Conservation (phyloP, 2,797 vertebrate species). For the Craterocephalus amniculus region DNA sequence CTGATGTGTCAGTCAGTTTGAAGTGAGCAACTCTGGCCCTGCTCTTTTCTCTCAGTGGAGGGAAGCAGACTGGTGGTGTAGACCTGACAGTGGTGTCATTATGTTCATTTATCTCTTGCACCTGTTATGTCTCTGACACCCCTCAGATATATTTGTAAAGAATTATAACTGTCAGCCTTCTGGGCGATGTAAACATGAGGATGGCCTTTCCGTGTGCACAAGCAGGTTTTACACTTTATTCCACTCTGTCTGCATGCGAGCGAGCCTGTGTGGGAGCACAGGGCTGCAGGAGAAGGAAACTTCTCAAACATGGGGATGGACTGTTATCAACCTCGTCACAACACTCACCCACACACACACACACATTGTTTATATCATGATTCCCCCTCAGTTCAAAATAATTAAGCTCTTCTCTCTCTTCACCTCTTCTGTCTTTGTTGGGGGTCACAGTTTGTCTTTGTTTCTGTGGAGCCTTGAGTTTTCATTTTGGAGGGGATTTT, state of each 20-base stretch:
- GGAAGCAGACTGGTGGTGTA: slow-evolving; percentile 54
- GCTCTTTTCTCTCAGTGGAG: slow-evolving; percentile 40
- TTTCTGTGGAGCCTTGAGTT: slow-evolving; percentile 76
- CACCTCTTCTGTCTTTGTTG: slow-evolving; percentile 75
- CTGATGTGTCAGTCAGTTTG: slow-evolving; percentile 56
- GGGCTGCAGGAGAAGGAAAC: slow-evolving; percentile 45
- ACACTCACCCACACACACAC: slow-evolving; percentile 6
- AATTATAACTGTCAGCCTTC: slow-evolving; percentile 69
- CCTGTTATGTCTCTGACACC: slow-evolving; percentile 54
- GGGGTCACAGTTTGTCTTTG: slow-evolving; percentile 78
- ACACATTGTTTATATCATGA: slow-evolving; percentile 64
- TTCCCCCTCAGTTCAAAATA: slow-evolving; percentile 56
- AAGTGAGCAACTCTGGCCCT: slow-evolving; percentile 36
- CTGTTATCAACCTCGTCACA: slow-evolving; percentile 65
- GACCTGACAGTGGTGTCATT: slow-evolving; percentile 53
- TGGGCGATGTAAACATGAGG: slow-evolving; percentile 47
- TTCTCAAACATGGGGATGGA: slow-evolving; percentile 63
- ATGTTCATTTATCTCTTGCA: slow-evolving; percentile 64
- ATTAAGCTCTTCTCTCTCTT: slow-evolving; percentile 60
- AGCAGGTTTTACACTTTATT: slow-evolving; percentile 44
- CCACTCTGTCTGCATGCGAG: slow-evolving; percentile 55
- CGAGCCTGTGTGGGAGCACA: slow-evolving; percentile 51
- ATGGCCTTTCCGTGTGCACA: slow-evolving; percentile 48
- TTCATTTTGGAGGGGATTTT: slow-evolving; percentile 80
- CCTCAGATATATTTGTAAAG: slow-evolving; percentile 74